A percentile compares a stretch with the other conserved stretches of the same genome.
Evolutionary conservation across 1,140 invertebrate species (phyloP).

Genomic region (Asobara japonica): DNA sequence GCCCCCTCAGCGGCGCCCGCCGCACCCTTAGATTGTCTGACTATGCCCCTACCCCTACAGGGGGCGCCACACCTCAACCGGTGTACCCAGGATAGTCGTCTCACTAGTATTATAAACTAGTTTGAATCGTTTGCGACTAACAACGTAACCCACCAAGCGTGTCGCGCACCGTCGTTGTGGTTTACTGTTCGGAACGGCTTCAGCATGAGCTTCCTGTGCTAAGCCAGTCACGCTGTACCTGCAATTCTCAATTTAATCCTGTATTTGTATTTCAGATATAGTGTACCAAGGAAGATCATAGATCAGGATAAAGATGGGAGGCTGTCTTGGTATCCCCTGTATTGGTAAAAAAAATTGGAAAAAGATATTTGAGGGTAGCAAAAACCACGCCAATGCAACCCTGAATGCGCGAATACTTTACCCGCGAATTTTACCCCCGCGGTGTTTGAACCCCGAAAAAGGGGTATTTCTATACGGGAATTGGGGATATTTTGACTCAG

Average conservation of each 20-base stretch:
- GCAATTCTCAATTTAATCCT: neutral
- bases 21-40: conserved; percentile 23
- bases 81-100: conserved; percentile 31
- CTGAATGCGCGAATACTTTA: too few species aligned
- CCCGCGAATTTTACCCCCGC: too few species aligned
- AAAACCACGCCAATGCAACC: too few species aligned
- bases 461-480: too few species aligned
- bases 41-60: neutral
- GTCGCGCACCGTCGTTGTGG: conserved; percentile 40
- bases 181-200: conserved; percentile 43
- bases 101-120: conserved; percentile 49
- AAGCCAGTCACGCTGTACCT: neutral
- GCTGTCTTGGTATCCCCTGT: too few species aligned
- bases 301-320: too few species aligned
- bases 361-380: too few species aligned
- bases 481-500: too few species aligned
- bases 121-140: conserved; percentile 50
- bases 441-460: too few species aligned
- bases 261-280: neutral
- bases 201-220: conserved; percentile 26
- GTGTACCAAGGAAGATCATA: too few species aligned
- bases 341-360: too few species aligned
- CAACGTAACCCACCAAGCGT: conserved; percentile 43
- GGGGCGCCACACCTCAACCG: conserved; percentile 29
- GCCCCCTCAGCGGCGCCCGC: neutral